Evolutionary conservation across 2,888 invertebrate species (phyloP), one percentile per base, ranked within the genome.

Genomic region (Coleophora flavipennella): DNA sequence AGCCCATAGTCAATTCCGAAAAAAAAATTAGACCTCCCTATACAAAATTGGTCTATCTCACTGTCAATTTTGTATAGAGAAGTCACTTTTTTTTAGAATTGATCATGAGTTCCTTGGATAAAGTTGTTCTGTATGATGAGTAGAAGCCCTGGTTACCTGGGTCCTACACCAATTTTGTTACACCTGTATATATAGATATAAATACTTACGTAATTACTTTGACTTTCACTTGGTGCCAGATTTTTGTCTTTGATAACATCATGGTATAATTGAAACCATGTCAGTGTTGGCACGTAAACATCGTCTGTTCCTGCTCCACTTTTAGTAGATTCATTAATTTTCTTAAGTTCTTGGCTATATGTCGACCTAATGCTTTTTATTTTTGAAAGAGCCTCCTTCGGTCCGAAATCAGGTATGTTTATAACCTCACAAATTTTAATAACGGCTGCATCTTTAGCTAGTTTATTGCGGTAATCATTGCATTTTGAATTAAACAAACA

Each of bases 281-380:
- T 38, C 8, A 38, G 13, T 8, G 12, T 26, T 28, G 38, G 33
- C 32, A 39, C 20, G 29, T 42, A 36, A 26, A 41, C 35, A 35
- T 43, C 31, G 13, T 39, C 36, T n/a, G n/a, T n/a, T n/a, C n/a
- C n/a, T 9, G 34, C 37, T 34, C 40, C 40, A 36, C 34, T 31
- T 38, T 41, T 39, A 11, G 25, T 39, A n/a, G 31, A 40, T n/a
- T 43, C 33, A 26, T 41, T 31, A 14, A 36, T 40, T 43, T 46
- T 43, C 20, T 37, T 40, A 13, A 35, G 10, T 25, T 48, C 45
- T 35, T 44, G 46, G 33, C 38, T 39, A 14, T 46, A 44, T 10
- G 45, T 46, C 4, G 45, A 44, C 13, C 44, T 39, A 12, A 46
- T 27, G 33, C 33, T 46, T 44, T 42, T 27, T 8, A 27, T 27